Evolutionary conservation across 2,113 vertebrate genomes (phyloP).

Genomic region (Galbula dea): DNA sequence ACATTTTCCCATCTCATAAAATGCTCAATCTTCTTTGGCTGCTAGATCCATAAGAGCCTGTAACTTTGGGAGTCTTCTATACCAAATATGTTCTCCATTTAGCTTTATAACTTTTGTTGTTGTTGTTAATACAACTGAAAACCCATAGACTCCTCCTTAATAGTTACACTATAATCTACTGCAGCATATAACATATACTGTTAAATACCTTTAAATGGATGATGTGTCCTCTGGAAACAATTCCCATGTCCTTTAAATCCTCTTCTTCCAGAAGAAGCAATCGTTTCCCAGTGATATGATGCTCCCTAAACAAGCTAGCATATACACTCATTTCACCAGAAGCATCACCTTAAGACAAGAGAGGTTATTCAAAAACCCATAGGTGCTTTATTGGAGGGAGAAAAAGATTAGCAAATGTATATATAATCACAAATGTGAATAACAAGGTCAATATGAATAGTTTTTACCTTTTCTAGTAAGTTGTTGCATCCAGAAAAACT

Average conservation of each 20-base stretch:
- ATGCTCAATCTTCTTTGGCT: neutral
- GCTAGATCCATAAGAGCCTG: neutral
- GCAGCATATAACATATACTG: neutral
- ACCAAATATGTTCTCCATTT: neutral
- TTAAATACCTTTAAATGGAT: conserved; percentile 93
- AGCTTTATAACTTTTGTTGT: neutral
- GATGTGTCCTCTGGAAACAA: conserved; percentile 92
- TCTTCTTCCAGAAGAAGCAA: conserved; percentile 88
- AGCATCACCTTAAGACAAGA: conserved; percentile 75
- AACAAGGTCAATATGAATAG: neutral
- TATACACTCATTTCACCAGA: conserved; percentile 84
- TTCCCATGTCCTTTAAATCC: conserved; percentile 94
- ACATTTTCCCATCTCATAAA: neutral
- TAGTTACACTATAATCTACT: neutral
- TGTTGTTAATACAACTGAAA: neutral
- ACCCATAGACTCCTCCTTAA: neutral
- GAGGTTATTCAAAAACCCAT: conserved; percentile 47
- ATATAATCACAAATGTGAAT: neutral
- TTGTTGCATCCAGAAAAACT: conserved; percentile 97
- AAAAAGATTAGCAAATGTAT: neutral
- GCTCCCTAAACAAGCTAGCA: conserved; percentile 89
- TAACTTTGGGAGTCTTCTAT: neutral
- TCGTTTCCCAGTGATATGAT: conserved; percentile 93
- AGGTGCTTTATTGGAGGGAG: neutral
- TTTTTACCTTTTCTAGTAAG: conserved; percentile 87